Conservation (phyloP, 2,113 vertebrate species). For the Thamnaconus septentrionalis region DNA sequence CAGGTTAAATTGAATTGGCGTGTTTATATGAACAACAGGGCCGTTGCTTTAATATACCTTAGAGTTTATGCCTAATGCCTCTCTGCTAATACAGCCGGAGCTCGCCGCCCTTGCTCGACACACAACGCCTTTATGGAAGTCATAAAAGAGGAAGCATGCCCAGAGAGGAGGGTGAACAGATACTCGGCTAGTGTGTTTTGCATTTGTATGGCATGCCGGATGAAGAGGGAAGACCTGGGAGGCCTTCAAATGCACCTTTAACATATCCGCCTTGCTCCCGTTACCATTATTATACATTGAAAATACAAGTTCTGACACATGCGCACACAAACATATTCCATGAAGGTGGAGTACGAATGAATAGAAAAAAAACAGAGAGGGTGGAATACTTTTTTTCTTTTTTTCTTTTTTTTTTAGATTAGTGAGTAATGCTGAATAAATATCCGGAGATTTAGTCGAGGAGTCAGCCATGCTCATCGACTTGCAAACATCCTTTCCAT, state of each 20-base stretch:
- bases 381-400: conserved; percentile 59
- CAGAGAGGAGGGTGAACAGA: conserved; percentile 43
- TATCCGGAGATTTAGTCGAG: conserved; percentile 73
- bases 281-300: conserved; percentile 25
- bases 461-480: conserved; percentile 73
- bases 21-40: conserved; percentile 86
- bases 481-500: conserved; percentile 76
- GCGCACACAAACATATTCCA: conserved; percentile 6
- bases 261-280: conserved; percentile 27
- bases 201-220: conserved; percentile 32
- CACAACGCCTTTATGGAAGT: conserved; percentile 71
- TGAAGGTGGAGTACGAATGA: conserved; percentile 21
- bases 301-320: not conserved
- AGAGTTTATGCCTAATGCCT: conserved; percentile 81
- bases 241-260: conserved; percentile 36
- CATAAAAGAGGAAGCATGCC: conserved; percentile 48
- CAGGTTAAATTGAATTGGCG: conserved; percentile 88
- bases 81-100: conserved; percentile 67
- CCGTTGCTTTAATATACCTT: conserved; percentile 86
- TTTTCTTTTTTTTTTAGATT: conserved; percentile 54
- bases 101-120: conserved; percentile 67
- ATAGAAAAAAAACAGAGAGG: conserved; percentile 36
- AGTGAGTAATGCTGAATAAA: conserved; percentile 77
- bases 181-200: conserved; percentile 26
- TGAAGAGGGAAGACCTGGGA: conserved; percentile 12